Evolutionary conservation across 2,888 invertebrate species (phyloP), one percentile per base, ranked within the genome.

Genomic region (Bombylius discolor): DNA sequence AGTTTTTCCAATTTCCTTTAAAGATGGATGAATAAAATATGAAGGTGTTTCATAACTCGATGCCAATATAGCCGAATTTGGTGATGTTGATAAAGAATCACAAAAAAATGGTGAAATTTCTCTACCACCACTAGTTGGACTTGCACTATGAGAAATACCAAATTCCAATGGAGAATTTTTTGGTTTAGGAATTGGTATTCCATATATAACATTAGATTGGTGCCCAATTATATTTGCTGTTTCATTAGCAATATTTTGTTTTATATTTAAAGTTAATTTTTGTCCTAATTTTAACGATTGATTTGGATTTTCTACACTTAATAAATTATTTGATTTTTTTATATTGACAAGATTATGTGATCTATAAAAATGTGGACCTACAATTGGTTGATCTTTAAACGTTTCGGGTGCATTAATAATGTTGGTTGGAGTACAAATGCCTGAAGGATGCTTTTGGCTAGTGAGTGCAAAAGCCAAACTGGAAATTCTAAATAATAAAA

Each of bases 51-150:
- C 51, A 23, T 47, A 51, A 36, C 51, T 55, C 6, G 34, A 36
- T 4, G 55, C 50, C 4, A 34, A 5, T 23, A 44, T 44, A 31
- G 5, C 5, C 4, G 48, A 13, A 11, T 31, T n/a, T n/a, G 45
- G 34, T 67, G 53, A 13, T 1, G 63, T 62, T 5, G 67, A 67
- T 42, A 70, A 70, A 6, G 70, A 67, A 49, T 68, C 65, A 62
- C 62, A 63, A 58, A 66, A 69, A 57, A 70, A 68, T 1, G 73
- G 70, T n/a, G 70, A 68, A 51, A 68, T 67, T 7, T 65, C 60
- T 60, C 64, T 64, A 9, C 62, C 53, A 33, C 63, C 61, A 4
- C 59, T 62, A 33, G 65, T 65, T 4, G 72, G 71, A 58, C 70
- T 68, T 33, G 69, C 68, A 60, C 71, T 71, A 33, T 64, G 67